These are phyloP conservation scores for Carcharodon carcharias DNA, from an alignment of 2,797 vertebrate species.

Conservation along the genomic window DNA sequence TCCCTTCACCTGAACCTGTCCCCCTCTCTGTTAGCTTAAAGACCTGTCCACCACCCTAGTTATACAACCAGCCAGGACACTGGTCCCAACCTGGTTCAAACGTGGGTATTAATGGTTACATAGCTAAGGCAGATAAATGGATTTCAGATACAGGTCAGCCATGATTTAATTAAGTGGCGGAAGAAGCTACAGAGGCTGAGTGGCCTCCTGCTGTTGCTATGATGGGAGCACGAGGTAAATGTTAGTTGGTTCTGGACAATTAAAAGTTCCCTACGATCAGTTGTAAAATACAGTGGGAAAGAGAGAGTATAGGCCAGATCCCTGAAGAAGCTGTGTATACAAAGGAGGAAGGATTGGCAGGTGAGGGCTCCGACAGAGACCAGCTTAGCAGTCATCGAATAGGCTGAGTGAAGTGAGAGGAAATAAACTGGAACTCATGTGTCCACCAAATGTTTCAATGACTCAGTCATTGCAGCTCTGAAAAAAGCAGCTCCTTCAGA, in stretches of 20 bases:
- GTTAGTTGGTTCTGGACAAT: background rate
- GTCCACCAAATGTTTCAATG: background rate
- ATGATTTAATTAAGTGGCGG: background rate
- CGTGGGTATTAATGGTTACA: background rate
- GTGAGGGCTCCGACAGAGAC: background rate
- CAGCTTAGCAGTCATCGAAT: background rate
- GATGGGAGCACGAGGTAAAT: background rate
- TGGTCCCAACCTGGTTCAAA: too few relatives aligned
- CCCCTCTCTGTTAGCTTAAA: too few relatives aligned
- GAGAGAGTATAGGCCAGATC: background rate
- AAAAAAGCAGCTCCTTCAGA: background rate
- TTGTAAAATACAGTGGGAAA: background rate
- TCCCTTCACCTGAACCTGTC: too few relatives aligned
- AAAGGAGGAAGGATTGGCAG: background rate
- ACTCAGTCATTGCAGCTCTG: background rate
- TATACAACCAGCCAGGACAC: too few relatives aligned
- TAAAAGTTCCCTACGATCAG: background rate
- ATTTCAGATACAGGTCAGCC: background rate
- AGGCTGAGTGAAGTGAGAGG: background rate
- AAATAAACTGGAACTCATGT: background rate
- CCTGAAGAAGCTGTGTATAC: background rate
- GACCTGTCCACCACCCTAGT: too few relatives aligned
- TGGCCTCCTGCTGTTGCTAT: background rate
- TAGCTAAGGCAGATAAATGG: background rate
- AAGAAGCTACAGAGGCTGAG: background rate